phyloP scores from a whole-genome alignment of 2,113 vertebrate species.

The Alces alces region DNA sequence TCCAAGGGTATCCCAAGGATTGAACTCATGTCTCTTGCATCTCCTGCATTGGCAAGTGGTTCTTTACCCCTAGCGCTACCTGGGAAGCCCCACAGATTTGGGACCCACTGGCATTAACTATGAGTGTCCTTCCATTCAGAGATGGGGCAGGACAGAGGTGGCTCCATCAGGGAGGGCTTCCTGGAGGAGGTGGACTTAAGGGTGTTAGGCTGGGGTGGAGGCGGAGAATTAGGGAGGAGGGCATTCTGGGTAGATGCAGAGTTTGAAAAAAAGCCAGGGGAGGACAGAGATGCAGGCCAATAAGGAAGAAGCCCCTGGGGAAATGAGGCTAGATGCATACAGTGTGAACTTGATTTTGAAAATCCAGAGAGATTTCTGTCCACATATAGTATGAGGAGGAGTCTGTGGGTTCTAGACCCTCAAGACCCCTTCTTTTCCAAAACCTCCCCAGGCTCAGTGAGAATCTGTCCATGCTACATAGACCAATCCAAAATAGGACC shows the following conservation, averaged over 20 bases:
- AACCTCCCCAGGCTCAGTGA: not conserved
- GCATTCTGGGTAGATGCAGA: not conserved
- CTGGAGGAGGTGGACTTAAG: not conserved
- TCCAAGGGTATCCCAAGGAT: not conserved
- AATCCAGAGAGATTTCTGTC: not conserved
- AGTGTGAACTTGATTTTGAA: not conserved
- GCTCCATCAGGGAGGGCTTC: not conserved
- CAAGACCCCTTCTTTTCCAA: not conserved
- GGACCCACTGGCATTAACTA: too few species aligned
- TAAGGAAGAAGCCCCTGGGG: not conserved
- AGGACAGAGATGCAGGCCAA: too few species aligned
- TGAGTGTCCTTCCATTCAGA: not conserved
- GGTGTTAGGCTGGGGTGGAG: too few species aligned
- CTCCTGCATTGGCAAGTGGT: accelerated
- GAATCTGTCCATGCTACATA: not conserved
- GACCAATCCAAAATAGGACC: not conserved
- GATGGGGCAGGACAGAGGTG: not conserved
- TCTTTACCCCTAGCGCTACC: not conserved
- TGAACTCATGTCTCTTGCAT: not conserved
- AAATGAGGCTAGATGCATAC: not conserved
- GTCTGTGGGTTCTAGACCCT: not conserved
- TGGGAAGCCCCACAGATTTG: not conserved
- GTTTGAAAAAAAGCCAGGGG: not conserved
- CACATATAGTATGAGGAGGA: not conserved
- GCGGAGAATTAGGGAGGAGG: not conserved